Evolutionary conservation across 2,113 vertebrate genomes (phyloP).

Genomic region (Scartelaos histophorus): DNA sequence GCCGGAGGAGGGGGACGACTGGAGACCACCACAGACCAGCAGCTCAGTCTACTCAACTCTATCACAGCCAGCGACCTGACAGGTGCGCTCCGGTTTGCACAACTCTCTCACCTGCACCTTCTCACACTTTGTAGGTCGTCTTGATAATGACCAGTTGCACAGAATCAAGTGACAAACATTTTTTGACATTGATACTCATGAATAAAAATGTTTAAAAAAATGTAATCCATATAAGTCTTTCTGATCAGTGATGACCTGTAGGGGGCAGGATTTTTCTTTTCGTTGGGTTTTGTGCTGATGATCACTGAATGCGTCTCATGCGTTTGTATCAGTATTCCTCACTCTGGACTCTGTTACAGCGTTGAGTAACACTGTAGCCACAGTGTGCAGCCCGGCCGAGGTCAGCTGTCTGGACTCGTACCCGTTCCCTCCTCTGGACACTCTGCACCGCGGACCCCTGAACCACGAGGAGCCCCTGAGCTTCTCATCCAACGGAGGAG

Average conservation of each 20-base stretch:
- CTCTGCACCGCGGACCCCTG: constrained; percentile 84
- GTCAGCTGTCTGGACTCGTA: constrained; percentile 88
- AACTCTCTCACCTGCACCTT: too few species aligned
- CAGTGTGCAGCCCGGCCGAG: constrained; percentile 85
- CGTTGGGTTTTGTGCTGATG: background rate
- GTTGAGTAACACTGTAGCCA: constrained; percentile 88
- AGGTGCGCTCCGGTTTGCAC: constrained; percentile 69
- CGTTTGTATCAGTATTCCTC: too few species aligned
- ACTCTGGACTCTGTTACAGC: constrained; percentile 71
- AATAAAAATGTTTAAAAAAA: too few species aligned
- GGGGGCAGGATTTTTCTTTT: background rate
- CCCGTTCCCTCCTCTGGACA: constrained; percentile 86
- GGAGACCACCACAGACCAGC: constrained; percentile 87
- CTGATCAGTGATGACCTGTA: background rate
- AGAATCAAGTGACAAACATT: too few species aligned
- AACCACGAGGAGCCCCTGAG: constrained; percentile 89
- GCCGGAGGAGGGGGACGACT: constrained; percentile 78
- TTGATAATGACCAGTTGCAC: too few species aligned
- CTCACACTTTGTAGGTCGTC: too few species aligned
- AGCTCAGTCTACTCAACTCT: constrained; percentile 90
- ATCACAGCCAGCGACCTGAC: constrained; percentile 95
- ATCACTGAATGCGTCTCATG: background rate
- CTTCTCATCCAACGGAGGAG: constrained; percentile 86
- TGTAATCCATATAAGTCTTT: background rate
- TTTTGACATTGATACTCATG: too few species aligned